Conservation (phyloP, 1,140 invertebrate genomes). For the Pseudomyrmex cubaensis region DNA sequence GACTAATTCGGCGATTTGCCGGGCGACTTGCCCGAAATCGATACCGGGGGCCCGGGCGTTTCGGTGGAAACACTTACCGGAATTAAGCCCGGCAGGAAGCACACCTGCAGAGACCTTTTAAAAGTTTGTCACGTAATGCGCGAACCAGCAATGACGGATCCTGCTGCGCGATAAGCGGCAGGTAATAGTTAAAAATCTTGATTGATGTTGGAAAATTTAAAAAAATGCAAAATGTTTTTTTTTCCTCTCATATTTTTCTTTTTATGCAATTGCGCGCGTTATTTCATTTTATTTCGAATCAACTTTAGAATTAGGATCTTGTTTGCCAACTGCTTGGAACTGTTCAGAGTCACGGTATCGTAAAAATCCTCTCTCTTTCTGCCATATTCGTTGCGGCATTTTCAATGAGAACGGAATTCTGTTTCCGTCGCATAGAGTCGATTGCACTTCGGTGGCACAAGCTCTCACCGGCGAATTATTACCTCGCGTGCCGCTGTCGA, state of each 20-base stretch:
- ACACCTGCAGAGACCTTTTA: slow-evolving; percentile 57
- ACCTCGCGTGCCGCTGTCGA: slow-evolving; percentile 56
- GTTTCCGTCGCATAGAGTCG: slow-evolving; percentile 21
- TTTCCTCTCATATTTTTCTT: background rate
- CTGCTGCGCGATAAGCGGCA: too few relatives aligned
- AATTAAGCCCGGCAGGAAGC: slow-evolving; percentile 57
- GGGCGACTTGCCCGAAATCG: slow-evolving; percentile 74
- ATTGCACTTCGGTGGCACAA: slow-evolving; percentile 28
- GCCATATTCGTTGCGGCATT: background rate
- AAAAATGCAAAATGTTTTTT: background rate
- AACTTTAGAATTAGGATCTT: too few relatives aligned
- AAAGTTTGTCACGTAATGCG: slow-evolving; percentile 33
- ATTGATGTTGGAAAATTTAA: background rate
- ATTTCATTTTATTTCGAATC: background rate
- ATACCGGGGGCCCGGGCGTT: slow-evolving; percentile 64
- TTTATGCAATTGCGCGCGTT: background rate
- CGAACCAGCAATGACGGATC: too few relatives aligned
- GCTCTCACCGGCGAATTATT: slow-evolving; percentile 44
- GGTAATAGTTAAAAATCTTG: background rate
- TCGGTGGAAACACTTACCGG: slow-evolving; percentile 66
- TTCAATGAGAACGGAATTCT: slow-evolving; percentile 31
- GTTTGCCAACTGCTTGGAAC: too few relatives aligned
- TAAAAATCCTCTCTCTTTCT: background rate
- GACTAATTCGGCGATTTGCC: slow-evolving; percentile 79
- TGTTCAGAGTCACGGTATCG: background rate